Evolutionary conservation across 2,888 invertebrate species (phyloP).

Genomic region (Drosophila subsilvestris): DNA sequence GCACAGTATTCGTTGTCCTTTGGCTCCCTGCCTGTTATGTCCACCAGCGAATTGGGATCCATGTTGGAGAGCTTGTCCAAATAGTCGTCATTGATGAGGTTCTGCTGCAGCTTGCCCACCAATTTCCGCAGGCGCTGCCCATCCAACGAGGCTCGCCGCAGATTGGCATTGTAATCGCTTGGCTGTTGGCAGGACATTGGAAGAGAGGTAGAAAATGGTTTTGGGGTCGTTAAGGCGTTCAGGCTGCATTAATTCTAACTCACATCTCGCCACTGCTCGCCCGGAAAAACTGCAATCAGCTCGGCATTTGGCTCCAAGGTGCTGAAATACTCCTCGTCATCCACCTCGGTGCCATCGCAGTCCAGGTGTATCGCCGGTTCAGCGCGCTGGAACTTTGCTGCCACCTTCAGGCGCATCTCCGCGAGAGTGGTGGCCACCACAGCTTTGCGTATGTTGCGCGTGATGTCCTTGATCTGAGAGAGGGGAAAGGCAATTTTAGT

Average conservation of each 20-base stretch:
- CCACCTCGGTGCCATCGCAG: slow-evolving; percentile 96
- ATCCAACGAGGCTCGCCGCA: slow-evolving; percentile 66
- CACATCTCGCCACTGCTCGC: slow-evolving; percentile 88
- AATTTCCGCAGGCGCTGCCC: slow-evolving; percentile 87
- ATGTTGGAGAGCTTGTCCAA: slow-evolving; percentile 93
- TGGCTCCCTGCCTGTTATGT: slow-evolving; percentile 87
- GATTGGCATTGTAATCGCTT: slow-evolving; percentile 70
- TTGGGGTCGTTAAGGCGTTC: not conserved
- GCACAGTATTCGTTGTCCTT: slow-evolving; percentile 87
- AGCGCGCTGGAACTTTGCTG: slow-evolving; percentile 87
- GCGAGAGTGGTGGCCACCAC: slow-evolving; percentile 91
- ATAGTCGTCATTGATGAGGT: slow-evolving; percentile 92
- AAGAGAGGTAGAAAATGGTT: not conserved
- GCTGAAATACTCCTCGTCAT: slow-evolving; percentile 96
- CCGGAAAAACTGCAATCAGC: slow-evolving; percentile 90
- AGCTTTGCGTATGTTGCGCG: slow-evolving; percentile 91
- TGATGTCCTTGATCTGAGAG: slow-evolving; percentile 85
- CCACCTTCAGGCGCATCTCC: slow-evolving; percentile 90
- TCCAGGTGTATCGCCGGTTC: slow-evolving; percentile 92
- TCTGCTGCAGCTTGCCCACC: slow-evolving; percentile 90
- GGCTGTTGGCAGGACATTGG: slow-evolving; percentile 42
- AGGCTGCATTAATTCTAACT: slow-evolving; percentile 50
- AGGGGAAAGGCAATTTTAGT: slow-evolving; percentile 1
- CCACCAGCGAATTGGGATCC: slow-evolving; percentile 93
- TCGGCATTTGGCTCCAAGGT: slow-evolving; percentile 94